A percentile compares a stretch with the other conserved stretches of the same genome.
Conservation (phyloP, 1,140 invertebrate genomes). For the Diabrotica virgifera region DNA sequence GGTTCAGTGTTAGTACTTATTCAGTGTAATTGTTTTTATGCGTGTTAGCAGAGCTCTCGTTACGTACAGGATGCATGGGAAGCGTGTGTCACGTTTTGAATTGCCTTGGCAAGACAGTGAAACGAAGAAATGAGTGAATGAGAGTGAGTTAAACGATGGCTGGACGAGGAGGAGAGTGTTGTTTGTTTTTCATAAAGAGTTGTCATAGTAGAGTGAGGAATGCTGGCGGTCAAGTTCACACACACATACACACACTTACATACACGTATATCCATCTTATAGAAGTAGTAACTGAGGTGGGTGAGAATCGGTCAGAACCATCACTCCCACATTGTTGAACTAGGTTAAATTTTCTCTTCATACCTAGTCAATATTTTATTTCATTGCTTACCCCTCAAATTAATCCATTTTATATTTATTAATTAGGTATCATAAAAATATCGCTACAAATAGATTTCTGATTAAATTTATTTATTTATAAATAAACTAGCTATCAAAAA, state of each 20-base stretch:
- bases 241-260: neutral
- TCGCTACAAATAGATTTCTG: too few relatives aligned
- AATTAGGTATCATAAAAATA: too few relatives aligned
- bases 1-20: too few relatives aligned
- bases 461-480: too few relatives aligned
- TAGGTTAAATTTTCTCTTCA: neutral
- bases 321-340: neutral
- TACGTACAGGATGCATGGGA: neutral
- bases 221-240: neutral
- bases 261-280: neutral
- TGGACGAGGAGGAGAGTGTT: neutral
- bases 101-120: neutral
- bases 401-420: too few relatives aligned
- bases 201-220: neutral
- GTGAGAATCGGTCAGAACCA: neutral
- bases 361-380: too few relatives aligned
- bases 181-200: neutral
- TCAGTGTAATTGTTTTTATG: too few relatives aligned
- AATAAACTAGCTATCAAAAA: too few relatives aligned
- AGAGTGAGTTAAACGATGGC: slow-evolving; percentile 1
- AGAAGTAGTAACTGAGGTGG: neutral
- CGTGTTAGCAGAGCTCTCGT: too few relatives aligned
- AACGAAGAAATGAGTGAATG: neutral
- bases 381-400: too few relatives aligned
- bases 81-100: neutral